Evolutionary conservation across 2,797 vertebrate species (phyloP).

Genomic region (Pseudochaenichthys georgianus): DNA sequence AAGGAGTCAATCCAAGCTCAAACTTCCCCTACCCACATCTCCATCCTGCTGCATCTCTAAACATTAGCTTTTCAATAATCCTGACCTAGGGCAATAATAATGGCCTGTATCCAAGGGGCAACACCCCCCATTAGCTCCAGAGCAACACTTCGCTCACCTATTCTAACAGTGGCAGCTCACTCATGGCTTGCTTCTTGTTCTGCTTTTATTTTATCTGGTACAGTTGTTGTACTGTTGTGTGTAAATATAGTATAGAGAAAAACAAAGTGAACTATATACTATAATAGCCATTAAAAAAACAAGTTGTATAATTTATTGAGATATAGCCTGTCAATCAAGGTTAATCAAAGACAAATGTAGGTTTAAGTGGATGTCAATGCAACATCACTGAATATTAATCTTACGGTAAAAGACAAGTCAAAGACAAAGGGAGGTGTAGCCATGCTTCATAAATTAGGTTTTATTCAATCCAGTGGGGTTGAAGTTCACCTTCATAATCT

Average conservation of each 20-base stretch:
- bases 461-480: slow-evolving; percentile 71
- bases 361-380: slow-evolving; percentile 28
- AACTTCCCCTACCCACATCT: slow-evolving; percentile 75
- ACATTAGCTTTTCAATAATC: slow-evolving; percentile 80
- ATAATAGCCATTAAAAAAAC: neutral
- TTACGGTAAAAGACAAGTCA: slow-evolving; percentile 66
- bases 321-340: slow-evolving; percentile 1
- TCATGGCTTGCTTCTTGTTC: neutral
- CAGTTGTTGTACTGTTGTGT: neutral
- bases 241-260: too few relatives aligned
- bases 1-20: slow-evolving; percentile 80
- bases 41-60: slow-evolving; percentile 83
- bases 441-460: slow-evolving; percentile 53
- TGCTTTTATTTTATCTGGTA: slow-evolving; percentile 26
- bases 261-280: too few relatives aligned
- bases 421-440: slow-evolving; percentile 63
- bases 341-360: slow-evolving; percentile 19
- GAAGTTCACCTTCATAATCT: slow-evolving; percentile 78
- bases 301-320: slow-evolving; percentile 3
- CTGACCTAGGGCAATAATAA: slow-evolving; percentile 84
- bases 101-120: slow-evolving; percentile 67
- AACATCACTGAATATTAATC: slow-evolving; percentile 37
- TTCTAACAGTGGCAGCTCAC: slow-evolving; percentile 10
- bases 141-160: slow-evolving; percentile 43
- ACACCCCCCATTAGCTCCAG: slow-evolving; percentile 16